phyloP scores from a whole-genome alignment of 2,888 invertebrate species.

The Hydropsyche betteni region DNA sequence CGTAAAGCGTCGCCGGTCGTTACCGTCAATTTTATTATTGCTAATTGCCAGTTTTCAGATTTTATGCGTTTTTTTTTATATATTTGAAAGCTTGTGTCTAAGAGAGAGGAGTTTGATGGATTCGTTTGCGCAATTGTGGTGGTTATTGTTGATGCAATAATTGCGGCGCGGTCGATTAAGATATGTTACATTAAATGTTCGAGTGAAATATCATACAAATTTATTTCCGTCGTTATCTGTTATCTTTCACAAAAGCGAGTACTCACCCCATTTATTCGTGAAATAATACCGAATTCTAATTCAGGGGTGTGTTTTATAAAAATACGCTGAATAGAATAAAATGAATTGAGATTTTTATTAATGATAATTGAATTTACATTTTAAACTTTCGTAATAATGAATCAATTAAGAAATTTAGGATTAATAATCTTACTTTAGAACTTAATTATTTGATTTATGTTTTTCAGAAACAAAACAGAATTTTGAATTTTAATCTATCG shows the following conservation, averaged over 20 bases:
- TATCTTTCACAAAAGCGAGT: background rate
- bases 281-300: background rate
- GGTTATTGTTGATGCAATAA: background rate
- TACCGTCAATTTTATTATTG: background rate
- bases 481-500: no score
- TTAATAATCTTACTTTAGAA: no score
- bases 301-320: background rate
- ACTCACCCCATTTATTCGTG: background rate
- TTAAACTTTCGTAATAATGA: no score
- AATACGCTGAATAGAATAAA: no score
- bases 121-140: background rate
- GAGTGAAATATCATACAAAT: constrained; percentile 46
- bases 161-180: constrained; percentile 28
- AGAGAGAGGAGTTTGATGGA: background rate
- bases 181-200: constrained; percentile 42
- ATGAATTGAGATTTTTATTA: no score
- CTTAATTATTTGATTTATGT: no score
- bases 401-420: no score
- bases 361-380: no score
- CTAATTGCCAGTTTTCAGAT: constrained; percentile 1
- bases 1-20: constrained; percentile 5
- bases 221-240: constrained; percentile 45
- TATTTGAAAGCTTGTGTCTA: background rate
- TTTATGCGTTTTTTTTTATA: background rate
- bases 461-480: no score